Evolutionary conservation across 92 coral and sea anemone genomes (phyloP).

Genomic region (Umimayanthus kanabou): DNA sequence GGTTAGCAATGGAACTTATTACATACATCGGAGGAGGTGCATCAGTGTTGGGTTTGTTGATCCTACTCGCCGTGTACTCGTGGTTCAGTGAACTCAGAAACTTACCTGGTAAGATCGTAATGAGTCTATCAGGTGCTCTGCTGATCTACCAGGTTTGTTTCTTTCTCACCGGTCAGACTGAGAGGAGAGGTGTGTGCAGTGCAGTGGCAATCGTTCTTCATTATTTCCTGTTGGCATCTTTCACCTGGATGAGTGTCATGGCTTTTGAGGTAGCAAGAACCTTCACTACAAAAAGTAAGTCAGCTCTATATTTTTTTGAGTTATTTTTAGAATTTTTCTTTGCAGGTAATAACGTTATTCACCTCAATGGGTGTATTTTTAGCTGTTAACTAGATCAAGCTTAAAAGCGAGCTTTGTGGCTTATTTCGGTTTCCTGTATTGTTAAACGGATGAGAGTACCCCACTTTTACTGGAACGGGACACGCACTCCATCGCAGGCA

Average conservation of each 20-base stretch:
- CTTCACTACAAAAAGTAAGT: constrained; percentile 35
- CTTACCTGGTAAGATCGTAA: constrained; percentile 35
- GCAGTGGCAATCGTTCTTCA: constrained; percentile 32
- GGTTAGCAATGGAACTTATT: neutral
- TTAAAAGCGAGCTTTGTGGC: too few relatives aligned
- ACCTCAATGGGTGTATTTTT: too few relatives aligned
- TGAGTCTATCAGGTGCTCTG: constrained; percentile 14
- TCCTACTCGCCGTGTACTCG: constrained; percentile 28
- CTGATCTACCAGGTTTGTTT: constrained; percentile 22
- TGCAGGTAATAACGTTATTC: too few relatives aligned
- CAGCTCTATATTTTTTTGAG: too few relatives aligned
- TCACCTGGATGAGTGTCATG: constrained; percentile 41
- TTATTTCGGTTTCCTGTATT: too few relatives aligned
- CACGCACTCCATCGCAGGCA: too few relatives aligned
- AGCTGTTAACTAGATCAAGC: too few relatives aligned
- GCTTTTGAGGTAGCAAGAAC: constrained; percentile 38
- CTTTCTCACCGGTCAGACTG: constrained; percentile 26
- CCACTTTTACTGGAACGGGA: too few relatives aligned
- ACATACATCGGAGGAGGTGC: neutral
- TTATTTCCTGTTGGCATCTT: constrained; percentile 30
- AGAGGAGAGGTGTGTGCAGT: constrained; percentile 29
- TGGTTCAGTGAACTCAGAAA: constrained; percentile 34
- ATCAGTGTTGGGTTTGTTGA: constrained; percentile 18
- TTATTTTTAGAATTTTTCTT: too few relatives aligned
- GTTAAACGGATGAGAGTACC: too few relatives aligned